Percentiles rank a stretch among this genome's conserved stretches.
Evolutionary conservation across 2,797 vertebrate species (phyloP).

Genomic region (Spinus pinus): DNA sequence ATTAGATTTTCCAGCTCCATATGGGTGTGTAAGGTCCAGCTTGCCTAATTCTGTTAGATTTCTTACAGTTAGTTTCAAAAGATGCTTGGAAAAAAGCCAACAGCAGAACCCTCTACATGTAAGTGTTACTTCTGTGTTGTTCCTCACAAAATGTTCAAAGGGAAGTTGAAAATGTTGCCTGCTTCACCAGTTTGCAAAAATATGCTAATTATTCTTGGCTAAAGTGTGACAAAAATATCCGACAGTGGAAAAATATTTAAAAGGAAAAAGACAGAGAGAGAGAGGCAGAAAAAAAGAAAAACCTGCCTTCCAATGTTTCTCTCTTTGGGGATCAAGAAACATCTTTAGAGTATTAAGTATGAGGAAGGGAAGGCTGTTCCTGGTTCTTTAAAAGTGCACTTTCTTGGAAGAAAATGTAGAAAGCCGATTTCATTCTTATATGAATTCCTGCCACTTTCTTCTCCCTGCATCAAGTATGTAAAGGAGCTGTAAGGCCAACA

Average conservation of each 20-base stretch:
- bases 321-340: background rate
- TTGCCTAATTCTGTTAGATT: constrained; percentile 4
- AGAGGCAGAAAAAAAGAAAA: fast-evolving
- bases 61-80: background rate
- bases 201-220: background rate
- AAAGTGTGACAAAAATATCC: constrained; percentile 21
- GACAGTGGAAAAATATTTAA: background rate
- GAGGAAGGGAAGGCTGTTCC: background rate
- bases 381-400: background rate
- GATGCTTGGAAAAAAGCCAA: background rate
- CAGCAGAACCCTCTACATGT: background rate
- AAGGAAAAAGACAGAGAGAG: background rate
- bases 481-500: background rate
- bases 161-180: constrained; percentile 1
- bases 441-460: background rate
- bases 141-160: constrained; percentile 26
- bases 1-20: constrained; percentile 35
- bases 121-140: constrained; percentile 52
- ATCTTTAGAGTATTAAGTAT: background rate
- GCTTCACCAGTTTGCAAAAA: constrained; percentile 18
- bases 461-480: background rate
- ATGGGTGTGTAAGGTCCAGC: constrained; percentile 1
- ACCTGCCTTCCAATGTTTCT: background rate
- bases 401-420: background rate
- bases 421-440: background rate